phyloP scores from a whole-genome alignment of 2,113 vertebrate genomes.

The Ardeotis arabs region DNA sequence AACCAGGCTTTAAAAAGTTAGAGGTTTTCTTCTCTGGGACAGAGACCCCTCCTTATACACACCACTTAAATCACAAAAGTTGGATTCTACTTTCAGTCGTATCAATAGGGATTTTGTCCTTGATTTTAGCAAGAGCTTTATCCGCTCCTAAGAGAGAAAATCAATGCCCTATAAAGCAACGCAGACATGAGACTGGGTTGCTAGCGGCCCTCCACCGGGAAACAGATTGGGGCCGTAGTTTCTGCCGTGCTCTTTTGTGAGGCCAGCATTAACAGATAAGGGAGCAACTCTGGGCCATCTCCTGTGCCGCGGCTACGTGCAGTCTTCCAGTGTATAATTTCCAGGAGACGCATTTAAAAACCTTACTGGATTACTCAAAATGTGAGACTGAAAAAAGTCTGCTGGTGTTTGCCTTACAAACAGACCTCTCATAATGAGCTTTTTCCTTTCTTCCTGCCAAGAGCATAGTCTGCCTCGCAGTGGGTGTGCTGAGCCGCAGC shows the following conservation, averaged over 20 bases:
- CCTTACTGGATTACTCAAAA: not conserved
- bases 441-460: not conserved
- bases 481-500: fast-evolving
- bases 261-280: conserved; percentile 24
- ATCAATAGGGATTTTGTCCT: conserved; percentile 24
- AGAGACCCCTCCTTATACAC: not conserved
- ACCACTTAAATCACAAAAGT: conserved; percentile 7
- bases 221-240: not conserved
- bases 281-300: fast-evolving
- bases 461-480: not conserved
- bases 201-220: not conserved
- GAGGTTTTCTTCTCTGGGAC: not conserved
- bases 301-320: fast-evolving
- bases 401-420: not conserved
- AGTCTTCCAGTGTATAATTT: not conserved
- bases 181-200: not conserved
- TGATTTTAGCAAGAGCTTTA: not conserved
- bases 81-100: not conserved
- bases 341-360: not conserved
- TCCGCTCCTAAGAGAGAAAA: not conserved
- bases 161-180: not conserved
- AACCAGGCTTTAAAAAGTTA: not conserved
- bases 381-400: not conserved
- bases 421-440: not conserved
- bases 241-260: not conserved